Conservation (phyloP, 1,140 invertebrate genomes). For the Drosophila pachea region DNA sequence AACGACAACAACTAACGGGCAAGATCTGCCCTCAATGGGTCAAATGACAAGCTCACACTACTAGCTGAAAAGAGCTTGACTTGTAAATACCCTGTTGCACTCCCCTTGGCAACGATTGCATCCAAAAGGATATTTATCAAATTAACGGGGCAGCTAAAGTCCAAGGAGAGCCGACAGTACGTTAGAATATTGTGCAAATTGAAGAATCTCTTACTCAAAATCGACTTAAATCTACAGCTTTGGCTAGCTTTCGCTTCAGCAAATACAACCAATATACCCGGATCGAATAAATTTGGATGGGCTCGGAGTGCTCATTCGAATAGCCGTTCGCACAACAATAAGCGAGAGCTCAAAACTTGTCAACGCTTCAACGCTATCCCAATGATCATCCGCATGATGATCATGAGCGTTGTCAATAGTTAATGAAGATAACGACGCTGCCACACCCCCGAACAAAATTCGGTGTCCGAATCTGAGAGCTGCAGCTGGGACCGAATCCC, state of each 20-base stretch:
- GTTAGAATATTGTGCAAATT: too few relatives aligned
- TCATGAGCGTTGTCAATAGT: conserved; percentile 15
- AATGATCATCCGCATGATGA: conserved; percentile 9
- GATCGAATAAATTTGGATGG: neutral
- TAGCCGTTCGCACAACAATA: conserved; percentile 15
- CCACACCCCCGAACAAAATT: conserved; percentile 45
- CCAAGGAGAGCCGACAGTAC: too few relatives aligned
- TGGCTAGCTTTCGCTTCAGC: too few relatives aligned
- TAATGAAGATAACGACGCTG: conserved; percentile 52
- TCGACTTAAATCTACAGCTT: too few relatives aligned
- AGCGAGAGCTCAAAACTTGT: conserved; percentile 35
- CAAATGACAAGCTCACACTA: conserved; percentile 52
- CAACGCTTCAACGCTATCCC: conserved; percentile 42
- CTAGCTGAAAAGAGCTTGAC: neutral
- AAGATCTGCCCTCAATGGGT: conserved; percentile 54
- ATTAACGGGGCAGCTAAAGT: too few relatives aligned
- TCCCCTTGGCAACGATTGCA: too few relatives aligned
- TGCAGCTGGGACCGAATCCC: conserved; percentile 16
- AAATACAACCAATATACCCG: neutral
- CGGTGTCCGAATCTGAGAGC: conserved; percentile 2
- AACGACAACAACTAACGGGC: conserved; percentile 26
- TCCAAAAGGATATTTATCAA: too few relatives aligned
- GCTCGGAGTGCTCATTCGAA: conserved; percentile 10
- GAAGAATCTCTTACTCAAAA: too few relatives aligned
- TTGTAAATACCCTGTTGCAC: too few relatives aligned